These are phyloP conservation scores for Patagioenas fasciata DNA, from an alignment of 2,113 vertebrate genomes.

Conservation along the genomic window DNA sequence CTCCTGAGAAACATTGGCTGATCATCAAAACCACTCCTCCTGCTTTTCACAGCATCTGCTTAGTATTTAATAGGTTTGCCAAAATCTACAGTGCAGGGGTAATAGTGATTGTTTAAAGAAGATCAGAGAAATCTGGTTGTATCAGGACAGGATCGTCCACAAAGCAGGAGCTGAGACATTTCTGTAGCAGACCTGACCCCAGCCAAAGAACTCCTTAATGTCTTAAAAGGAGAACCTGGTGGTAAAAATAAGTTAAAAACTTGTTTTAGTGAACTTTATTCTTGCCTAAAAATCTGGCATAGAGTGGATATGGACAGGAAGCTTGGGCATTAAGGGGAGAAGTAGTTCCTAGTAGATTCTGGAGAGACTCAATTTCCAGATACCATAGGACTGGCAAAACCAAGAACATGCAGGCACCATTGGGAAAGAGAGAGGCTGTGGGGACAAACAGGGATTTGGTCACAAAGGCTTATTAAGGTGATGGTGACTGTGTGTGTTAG, in stretches of 20 bases:
- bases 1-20: background rate
- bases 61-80: background rate
- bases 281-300: background rate
- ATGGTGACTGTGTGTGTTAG: background rate
- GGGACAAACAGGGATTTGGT: background rate
- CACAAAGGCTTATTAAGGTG: background rate
- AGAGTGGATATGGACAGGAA: background rate
- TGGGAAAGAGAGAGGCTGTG: background rate
- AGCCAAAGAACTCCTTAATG: background rate
- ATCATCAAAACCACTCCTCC: background rate
- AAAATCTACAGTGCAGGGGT: background rate
- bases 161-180: background rate
- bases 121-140: background rate
- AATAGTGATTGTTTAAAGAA: background rate
- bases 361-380: background rate
- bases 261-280: background rate
- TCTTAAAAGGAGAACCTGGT: background rate
- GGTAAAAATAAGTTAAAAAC: background rate
- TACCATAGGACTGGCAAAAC: background rate
- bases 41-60: background rate
- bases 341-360: background rate
- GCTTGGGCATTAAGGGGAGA: background rate
- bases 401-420: background rate
- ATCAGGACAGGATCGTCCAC: background rate
- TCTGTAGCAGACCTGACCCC: background rate